Base-by-base conservation (phyloP, 92 coral and sea anemone genomes). In the Metridium senile region DNA sequence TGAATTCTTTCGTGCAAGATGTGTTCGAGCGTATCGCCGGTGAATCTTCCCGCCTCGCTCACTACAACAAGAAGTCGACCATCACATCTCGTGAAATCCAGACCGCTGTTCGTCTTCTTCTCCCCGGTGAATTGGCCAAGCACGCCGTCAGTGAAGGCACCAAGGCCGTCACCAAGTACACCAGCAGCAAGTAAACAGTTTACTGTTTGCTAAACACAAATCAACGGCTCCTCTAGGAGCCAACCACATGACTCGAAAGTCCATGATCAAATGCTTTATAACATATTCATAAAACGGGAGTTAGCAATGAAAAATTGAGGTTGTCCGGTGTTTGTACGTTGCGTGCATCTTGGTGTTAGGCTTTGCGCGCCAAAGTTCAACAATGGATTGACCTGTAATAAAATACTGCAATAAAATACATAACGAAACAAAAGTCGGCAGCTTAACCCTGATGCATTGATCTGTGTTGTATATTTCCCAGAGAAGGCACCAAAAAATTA, bases 101-200 rank as follows among this genome's bases (percentile, higher is more conserved):
- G 81, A 88, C 93, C 63, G 91, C 91, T 62, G 91, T 86, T 73
- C 86, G 91, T 13, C 91, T 86, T 33, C 84, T 87, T 76, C 87
- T 88, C 23, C 93, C 93, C 32, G 93, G 93, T 31, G 93, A 88
- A 54, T 68, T 88, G 86, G 93, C 93, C 57, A 89, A 89, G 82
- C 93, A 89, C 84, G 93, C 93, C 53, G 93, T 89, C 34, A 89
- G 93, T 57, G 91, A 88, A 78, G 92, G 92, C 53, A 88, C 92
- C 70, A 88, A 88, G 78, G 92, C 92, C 58, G 93, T 89, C 85
- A 89, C 93, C 69, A 89, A 89, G 82, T 89, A 89, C 85, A 89
- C 93, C 52, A 89, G 93, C 93, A 89, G 93, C 88, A 89, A 86
- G 84, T 89, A 78, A 78, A 75, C 71, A 68, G 72, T 35, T 51